Base-by-base conservation (phyloP, 2,113 vertebrate species). In the Circaetus cinerascens region DNA sequence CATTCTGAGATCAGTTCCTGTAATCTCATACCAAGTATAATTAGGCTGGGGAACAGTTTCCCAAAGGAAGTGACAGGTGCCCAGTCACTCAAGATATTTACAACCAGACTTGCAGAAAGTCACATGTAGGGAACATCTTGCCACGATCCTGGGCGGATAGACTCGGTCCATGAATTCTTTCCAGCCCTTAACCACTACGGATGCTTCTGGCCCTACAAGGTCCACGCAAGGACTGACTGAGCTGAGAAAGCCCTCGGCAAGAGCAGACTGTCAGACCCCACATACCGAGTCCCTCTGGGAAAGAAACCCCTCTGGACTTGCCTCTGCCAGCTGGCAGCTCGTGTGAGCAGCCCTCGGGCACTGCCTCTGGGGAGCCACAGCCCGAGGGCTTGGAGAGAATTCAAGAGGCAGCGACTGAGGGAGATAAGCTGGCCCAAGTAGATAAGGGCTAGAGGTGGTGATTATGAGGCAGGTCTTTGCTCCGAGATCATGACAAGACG, bases 381-480 rank as follows among this genome's bases (percentile, higher is more conserved):
- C 97, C 93, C 0, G 51, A 74, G 93, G 93, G 92, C 80, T 77
- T 93, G 91, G 94, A 96, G 86, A 40, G 68, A 67, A 85, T 64
- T 94, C 95, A 96, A 82, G 93, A 95, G 81, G 76, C 90, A 88
- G 85, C 4, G 5, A 86, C 77, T 17, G 64, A 81, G 62, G 86
- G 69, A 97, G 94, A 95, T 92, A 88, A 93, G 77, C 92, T 43
- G 77, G 82, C 84, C 87, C 86, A 40, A 80, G 95, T 3, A 96
- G 95, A 96, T 91, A 96, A 94, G 94, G 90, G 93, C 36, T 95
- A 38, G 96, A 96, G 94, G 93, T 96, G 93, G 83, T 92, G 92
- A 95, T 94, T 81, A 97, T 23, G 72, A 95, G 80, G 85, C 92
- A 92, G 81, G 95, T 95, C 94, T 90, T 94, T 97, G 94, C 93